Base-by-base conservation (phyloP, 2,113 vertebrate species). In the Rhagologus leucostigma region DNA sequence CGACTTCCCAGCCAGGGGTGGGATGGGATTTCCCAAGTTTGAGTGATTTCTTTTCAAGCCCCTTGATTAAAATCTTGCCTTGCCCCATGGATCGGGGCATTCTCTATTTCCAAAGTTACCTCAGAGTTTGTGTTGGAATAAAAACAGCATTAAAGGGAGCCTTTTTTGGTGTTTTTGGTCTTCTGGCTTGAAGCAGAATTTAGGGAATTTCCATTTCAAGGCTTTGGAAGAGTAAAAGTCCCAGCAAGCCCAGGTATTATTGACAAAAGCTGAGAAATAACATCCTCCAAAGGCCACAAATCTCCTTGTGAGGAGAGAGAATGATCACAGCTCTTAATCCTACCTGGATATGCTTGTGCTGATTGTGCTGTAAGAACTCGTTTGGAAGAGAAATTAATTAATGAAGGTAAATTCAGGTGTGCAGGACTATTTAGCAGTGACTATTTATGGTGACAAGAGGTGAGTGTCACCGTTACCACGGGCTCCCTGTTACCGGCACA, bases 151-250 rank as follows among this genome's bases (percentile, higher is more conserved):
- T 44, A 63, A 71, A 90, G 69, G 64, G 33, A 90, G 33, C 3
- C 13, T 69, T 94, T 79, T 41, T 65, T 35, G 37, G 53, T 37
- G 42, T 8, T 83, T 90, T 87, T 70, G 56, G 70, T 47, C 57
- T 89, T 82, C 65, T 65, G 52, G 62, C 52, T 81, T 67, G 41
- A 90, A 90, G 63, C 24, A 70, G 30, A 60, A 75, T 24, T 63
- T 1, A 59, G 64, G 86, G 76, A 92, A 86, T 89, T 84, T 81
- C 84, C 35, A 60, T 84, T 94, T 81, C 68, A 81, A 95, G 68
- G 76, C 26, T 90, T 62, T 63, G 64, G 68, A 87, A 78, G 60
- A 52, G 83, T 47, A 3, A 5, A 77, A 74, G 52, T 84, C 73
- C 60, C 73, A 87, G 56, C 80, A 87, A 84, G 77, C 11, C 35